Base-by-base conservation (phyloP, 2,888 invertebrate genomes). In the Dusona sp. region DNA sequence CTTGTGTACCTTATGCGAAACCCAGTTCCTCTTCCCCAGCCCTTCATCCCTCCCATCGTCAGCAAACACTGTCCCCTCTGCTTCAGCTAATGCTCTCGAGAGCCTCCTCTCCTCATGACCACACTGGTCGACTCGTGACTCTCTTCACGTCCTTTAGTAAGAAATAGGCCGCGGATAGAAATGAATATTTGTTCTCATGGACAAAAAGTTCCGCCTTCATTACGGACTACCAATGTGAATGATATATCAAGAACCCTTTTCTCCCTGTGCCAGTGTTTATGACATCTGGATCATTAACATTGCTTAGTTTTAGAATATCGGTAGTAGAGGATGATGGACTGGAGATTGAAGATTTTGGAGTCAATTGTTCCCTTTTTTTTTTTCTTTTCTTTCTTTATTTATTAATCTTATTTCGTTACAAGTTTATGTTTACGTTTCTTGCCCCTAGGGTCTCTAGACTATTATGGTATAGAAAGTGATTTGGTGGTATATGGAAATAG, bases 1-100 rank as follows among this genome's bases (percentile, higher is more conserved):
- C 72, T 84, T 80, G 72, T 79, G 51, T 81, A 81, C 73, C 51
- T 74, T 57, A 57, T 33, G 81, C 42, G 38, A n/a, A 74, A 48
- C 48, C 45, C 72, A 61, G 29, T 29, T 11, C 51, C 54, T 38
- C 70, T 42, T 61, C 19, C 19, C 45, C 36, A 65, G 42, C 36
- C 54, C 84, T 22, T 75, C 38, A 80, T 74, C 64, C 29, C 81
- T 36, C 64, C 36, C 80, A 57, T 75, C 36, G 77, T 38, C 81
- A 79, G 81, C 81, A 85, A 81, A 83, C 83, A 83, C 85, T 88
- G 83, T 87, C 75, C 83, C 85, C 79, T 74, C 79, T 38, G 57
- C 73, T 57, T 64, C 78, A 48, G 78, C 64, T 84, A 74, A 81
- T 81, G 67, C 72, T 51, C 54, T 54, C 73, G 38, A 22, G 65